These are phyloP conservation scores for Hippocampus comes DNA, from an alignment of 2,113 vertebrate genomes.

Conservation along the genomic window DNA sequence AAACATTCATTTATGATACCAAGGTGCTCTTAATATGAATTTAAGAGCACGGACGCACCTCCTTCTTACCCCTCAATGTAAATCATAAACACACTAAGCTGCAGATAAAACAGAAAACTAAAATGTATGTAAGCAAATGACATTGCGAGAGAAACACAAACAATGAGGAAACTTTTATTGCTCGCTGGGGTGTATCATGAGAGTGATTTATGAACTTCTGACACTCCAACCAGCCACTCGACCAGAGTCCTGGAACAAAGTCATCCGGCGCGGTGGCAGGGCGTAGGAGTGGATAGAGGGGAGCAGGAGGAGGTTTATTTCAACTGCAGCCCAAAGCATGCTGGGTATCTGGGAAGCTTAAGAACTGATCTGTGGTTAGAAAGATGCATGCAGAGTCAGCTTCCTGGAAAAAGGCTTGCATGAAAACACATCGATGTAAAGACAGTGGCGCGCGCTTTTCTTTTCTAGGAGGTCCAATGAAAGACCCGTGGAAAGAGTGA, in stretches of 20 bases:
- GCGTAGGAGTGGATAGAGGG: background rate
- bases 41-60: too few species aligned
- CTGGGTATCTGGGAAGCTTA: slow-evolving; percentile 71
- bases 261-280: slow-evolving; percentile 26
- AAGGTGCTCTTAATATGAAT: too few species aligned
- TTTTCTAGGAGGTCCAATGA: background rate
- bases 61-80: too few species aligned
- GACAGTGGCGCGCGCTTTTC: background rate
- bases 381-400: slow-evolving; percentile 56
- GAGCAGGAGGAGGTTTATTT: slow-evolving; percentile 35
- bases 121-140: background rate
- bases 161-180: slow-evolving; percentile 21
- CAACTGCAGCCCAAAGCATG: slow-evolving; percentile 69
- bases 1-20: too few species aligned
- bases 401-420: slow-evolving; percentile 5
- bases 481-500: background rate
- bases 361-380: slow-evolving; percentile 71
- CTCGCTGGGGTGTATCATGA: slow-evolving; percentile 7
- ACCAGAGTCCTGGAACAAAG: slow-evolving; percentile 24
- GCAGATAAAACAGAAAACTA: too few species aligned
- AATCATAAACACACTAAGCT: too few species aligned
- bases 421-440: background rate
- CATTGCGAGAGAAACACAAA: background rate
- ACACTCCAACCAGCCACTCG: slow-evolving; percentile 30
- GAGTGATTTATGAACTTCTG: slow-evolving; percentile 29